Evolutionary conservation across 2,113 vertebrate species (phyloP), one percentile per base, ranked within the genome.

Genomic region (Gobio gobio): DNA sequence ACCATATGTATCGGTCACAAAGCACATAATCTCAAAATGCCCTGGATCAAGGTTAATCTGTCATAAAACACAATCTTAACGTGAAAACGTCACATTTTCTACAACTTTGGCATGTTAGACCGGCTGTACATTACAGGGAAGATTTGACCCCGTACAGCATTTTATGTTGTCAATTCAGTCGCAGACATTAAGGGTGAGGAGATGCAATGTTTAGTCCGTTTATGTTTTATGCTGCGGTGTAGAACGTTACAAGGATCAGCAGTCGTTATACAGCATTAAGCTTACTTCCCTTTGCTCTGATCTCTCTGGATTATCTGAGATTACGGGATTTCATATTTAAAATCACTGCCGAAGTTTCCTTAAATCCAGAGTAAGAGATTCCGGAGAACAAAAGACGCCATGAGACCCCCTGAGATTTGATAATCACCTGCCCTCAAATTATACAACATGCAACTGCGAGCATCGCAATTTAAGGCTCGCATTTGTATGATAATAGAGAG

Each of bases 1-100:
- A 89, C 87, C 92, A 92, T 93, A 93, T 92, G 90, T 88, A 92
- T 90, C 91, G 89, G 90, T 92, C 91, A 91, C 82, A 78, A 91
- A 92, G 87, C 92, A 90, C 90, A 92, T 94, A 92, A 94, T 94
- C 92, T 92, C 24, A 45, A 90, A 88, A 93, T 91, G 91, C 87
- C 89, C 83, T 3, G 92, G 92, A 93, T 94, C 92, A 89, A 89
- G 92, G 91, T 93, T 94, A 94, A 94, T 94, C 93, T 91, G 91
- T 90, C 8, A 85, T 92, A 92, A 91, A 82, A 86, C 91, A 91
- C 90, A 89, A 92, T 91, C 87, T 91, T 91, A 91, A 87, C 33
- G 43, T 85, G 88, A 90, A 89, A 88, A 90, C 89, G 90, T 90
- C 89, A 24, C 13, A 12, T 29, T 66, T 10, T 33, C 13, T 1